These are phyloP conservation scores for Lochmaea capreae DNA, from an alignment of 2,888 invertebrate genomes.

Conservation along the genomic window DNA sequence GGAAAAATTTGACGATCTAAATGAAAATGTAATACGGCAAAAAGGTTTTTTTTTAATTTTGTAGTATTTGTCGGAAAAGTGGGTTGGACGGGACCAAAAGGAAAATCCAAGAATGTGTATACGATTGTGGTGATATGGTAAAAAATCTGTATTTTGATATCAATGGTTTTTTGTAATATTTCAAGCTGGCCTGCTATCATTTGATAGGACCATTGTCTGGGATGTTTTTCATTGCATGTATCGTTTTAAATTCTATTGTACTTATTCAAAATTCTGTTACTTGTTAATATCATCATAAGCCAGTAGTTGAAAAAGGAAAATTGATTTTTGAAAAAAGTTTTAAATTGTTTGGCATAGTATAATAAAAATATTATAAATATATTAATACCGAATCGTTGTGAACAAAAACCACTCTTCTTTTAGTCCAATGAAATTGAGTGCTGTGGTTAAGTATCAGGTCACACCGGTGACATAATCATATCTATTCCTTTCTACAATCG, in stretches of 20 bases:
- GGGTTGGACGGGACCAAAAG: constrained; percentile 49
- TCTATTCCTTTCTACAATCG: too few relatives aligned
- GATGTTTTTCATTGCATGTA: neutral
- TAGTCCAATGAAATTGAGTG: too few relatives aligned
- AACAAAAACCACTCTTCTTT: neutral
- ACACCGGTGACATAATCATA: too few relatives aligned
- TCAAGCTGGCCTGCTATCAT: constrained; percentile 47
- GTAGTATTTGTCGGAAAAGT: constrained; percentile 36
- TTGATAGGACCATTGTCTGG: constrained; percentile 34
- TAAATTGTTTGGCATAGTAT: neutral
- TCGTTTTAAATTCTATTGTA: neutral
- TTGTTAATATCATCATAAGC: neutral
- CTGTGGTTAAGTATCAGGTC: too few relatives aligned
- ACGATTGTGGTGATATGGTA: constrained; percentile 49
- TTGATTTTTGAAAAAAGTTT: neutral
- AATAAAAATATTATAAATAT: too few relatives aligned
- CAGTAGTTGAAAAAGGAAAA: neutral
- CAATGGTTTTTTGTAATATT: constrained; percentile 45
- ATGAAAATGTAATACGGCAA: neutral
- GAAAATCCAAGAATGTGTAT: constrained; percentile 50
- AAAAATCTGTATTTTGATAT: constrained; percentile 48
- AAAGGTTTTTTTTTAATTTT: constrained; percentile 36
- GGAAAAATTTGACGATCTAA: neutral
- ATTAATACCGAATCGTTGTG: neutral
- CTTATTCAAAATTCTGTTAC: neutral